Evolutionary conservation across 1,140 invertebrate genomes (phyloP).

Genomic region (Drosophila pectinifera): DNA sequence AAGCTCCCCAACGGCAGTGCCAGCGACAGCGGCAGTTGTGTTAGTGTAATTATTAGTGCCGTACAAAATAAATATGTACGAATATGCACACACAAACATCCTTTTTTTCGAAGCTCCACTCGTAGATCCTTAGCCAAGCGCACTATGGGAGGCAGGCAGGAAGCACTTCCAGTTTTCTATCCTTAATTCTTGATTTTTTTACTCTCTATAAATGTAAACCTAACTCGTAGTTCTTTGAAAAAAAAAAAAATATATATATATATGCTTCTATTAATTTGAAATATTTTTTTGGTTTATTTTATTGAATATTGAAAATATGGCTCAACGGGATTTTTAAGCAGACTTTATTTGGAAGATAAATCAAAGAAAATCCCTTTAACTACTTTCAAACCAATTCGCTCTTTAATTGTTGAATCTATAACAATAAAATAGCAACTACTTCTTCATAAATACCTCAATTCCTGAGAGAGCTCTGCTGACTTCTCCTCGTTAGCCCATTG

Average conservation of each 20-base stretch:
- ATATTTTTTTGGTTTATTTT: no score
- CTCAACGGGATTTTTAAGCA: no score
- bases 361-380: neutral
- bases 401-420: neutral
- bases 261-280: no score
- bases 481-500: constrained; percentile 24
- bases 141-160: constrained; percentile 39
- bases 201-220: no score
- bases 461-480: neutral
- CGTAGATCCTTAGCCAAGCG: constrained; percentile 17
- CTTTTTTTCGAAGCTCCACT: constrained; percentile 36
- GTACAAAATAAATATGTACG: constrained; percentile 48
- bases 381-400: neutral
- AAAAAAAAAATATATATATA: no score
- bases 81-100: constrained; percentile 46
- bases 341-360: no score
- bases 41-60: constrained; percentile 61
- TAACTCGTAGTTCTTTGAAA: no score
- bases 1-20: constrained; percentile 33
- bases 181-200: neutral
- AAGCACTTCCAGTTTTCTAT: neutral
- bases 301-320: no score
- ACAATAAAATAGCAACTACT: neutral
- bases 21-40: constrained; percentile 33
- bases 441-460: neutral